Percentiles rank a stretch among this genome's conserved stretches.
phyloP scores from a whole-genome alignment of 2,113 vertebrate species.

The Mustela nigripes region DNA sequence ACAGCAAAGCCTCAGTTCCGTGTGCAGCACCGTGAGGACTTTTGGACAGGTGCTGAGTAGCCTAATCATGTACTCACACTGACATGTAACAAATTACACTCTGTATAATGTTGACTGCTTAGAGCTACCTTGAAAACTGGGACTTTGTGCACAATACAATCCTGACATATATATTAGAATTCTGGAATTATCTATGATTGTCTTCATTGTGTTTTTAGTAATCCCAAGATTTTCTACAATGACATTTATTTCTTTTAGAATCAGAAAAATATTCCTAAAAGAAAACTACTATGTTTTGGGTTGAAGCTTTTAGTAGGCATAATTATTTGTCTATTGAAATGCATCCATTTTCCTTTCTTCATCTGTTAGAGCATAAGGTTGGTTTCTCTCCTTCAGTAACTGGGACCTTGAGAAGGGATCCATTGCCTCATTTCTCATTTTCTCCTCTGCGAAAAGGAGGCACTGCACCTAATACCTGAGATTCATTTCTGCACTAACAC shows the following conservation, averaged over 20 bases:
- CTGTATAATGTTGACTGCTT: not conserved
- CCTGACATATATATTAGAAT: not conserved
- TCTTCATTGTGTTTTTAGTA: slow-evolving; percentile 7
- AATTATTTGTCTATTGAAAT: not conserved
- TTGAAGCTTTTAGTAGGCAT: not conserved
- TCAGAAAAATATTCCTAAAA: not conserved
- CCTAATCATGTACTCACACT: not conserved
- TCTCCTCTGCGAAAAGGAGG: not conserved
- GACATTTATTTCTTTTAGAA: not conserved
- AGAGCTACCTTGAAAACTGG: not conserved
- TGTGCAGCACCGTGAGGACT: not conserved
- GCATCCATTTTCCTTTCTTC: not conserved
- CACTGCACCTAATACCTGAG: not conserved
- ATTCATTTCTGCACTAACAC: not conserved
- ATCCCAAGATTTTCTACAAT: not conserved
- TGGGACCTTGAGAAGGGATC: not conserved
- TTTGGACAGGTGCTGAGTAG: not conserved
- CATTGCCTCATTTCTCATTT: not conserved
- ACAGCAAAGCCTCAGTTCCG: not conserved
- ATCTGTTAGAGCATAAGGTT: not conserved
- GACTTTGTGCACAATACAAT: not conserved
- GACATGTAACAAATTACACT: not conserved
- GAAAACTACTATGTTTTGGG: not conserved
- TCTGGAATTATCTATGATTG: not conserved
- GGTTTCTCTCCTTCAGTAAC: not conserved